Evolutionary conservation across 92 coral and sea anemone genomes (phyloP).

Genomic region (Anthopleura xanthogrammica): DNA sequence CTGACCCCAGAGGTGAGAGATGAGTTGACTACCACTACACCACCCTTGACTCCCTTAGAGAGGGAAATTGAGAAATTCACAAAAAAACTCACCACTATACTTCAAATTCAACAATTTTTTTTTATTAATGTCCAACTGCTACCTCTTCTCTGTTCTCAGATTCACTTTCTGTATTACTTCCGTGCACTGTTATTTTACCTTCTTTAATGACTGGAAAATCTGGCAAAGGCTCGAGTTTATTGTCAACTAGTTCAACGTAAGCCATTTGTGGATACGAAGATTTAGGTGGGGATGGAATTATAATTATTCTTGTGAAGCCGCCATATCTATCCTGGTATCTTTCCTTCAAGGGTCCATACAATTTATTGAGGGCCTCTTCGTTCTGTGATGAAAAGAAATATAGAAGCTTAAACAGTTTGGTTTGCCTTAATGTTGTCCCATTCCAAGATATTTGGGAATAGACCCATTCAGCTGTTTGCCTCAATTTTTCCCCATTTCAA

Average conservation of each 20-base stretch:
- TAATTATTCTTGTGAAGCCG: conserved; percentile 73
- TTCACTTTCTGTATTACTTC: conserved; percentile 19
- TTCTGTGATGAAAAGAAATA: conserved; percentile 44
- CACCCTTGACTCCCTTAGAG: background rate
- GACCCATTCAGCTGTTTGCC: background rate
- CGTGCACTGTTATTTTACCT: conserved; percentile 73
- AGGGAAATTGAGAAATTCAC: background rate
- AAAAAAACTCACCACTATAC: background rate
- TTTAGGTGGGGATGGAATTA: conserved; percentile 80
- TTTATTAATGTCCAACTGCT: conserved; percentile 2
- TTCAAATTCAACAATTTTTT: background rate
- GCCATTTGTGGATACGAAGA: conserved; percentile 92
- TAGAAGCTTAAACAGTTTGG: background rate
- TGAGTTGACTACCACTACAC: too few species aligned
- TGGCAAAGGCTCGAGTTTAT: conserved; percentile 88
- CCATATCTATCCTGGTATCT: conserved; percentile 91
- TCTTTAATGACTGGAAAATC: conserved; percentile 74
- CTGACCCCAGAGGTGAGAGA: too few species aligned
- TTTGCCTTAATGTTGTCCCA: too few species aligned
- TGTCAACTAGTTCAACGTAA: conserved; percentile 84
- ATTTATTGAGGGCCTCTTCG: conserved; percentile 72
- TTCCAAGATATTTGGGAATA: background rate
- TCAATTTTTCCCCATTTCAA: too few species aligned
- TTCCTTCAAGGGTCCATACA: conserved; percentile 73
- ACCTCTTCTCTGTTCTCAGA: conserved; percentile 17